These are phyloP conservation scores for Pogoniulus pusillus DNA, from an alignment of 2,797 vertebrate species.

Conservation along the genomic window DNA sequence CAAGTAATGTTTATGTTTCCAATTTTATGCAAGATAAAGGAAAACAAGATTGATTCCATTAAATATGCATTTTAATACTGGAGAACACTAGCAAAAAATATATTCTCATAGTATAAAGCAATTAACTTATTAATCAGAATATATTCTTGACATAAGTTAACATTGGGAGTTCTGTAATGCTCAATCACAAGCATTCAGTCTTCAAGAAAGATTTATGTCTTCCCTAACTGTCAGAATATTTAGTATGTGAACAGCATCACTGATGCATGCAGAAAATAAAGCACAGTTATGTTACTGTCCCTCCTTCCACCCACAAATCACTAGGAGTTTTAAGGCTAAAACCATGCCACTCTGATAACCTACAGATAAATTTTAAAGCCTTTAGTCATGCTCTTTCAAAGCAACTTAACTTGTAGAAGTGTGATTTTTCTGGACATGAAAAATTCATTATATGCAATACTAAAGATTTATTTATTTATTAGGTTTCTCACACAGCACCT, in stretches of 20 bases:
- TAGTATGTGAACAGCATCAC: background rate
- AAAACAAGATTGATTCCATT: background rate
- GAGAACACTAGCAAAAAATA: background rate
- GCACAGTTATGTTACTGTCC: background rate
- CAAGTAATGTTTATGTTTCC: background rate
- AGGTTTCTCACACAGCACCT: background rate
- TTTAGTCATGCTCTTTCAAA: background rate
- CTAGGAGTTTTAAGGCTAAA: background rate
- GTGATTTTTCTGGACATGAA: accelerated
- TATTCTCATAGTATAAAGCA: background rate
- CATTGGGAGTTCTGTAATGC: background rate
- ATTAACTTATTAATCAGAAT: background rate
- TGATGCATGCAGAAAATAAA: background rate
- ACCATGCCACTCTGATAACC: background rate
- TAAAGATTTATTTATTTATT: background rate
- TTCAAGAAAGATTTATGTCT: background rate
- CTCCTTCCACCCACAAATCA: background rate
- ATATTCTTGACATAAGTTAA: background rate
- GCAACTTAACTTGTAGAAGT: background rate
- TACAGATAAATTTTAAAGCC: background rate
- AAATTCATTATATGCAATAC: background rate
- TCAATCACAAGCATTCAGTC: background rate
- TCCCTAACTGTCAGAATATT: background rate
- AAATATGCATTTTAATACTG: background rate
- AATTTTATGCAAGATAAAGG: background rate